These are phyloP conservation scores for Graphium colonna DNA, from an alignment of 2,888 invertebrate species.

Conservation along the genomic window DNA sequence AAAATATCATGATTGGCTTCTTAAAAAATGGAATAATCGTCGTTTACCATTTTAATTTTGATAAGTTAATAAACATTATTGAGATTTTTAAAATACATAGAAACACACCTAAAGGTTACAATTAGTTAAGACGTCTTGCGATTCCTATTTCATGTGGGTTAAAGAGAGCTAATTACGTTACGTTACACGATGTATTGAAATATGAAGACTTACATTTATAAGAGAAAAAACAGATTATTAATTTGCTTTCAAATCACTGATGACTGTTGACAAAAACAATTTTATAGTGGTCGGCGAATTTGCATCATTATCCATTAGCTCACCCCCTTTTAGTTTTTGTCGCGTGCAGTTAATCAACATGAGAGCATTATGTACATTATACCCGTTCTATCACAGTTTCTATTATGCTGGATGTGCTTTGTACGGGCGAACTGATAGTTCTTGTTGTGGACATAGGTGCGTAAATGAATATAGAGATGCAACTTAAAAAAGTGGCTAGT, in stretches of 20 bases:
- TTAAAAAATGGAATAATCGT: no score
- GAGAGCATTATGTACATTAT: neutral
- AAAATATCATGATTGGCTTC: no score
- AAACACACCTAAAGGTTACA: no score
- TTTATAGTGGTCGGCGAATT: neutral
- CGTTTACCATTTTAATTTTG: no score
- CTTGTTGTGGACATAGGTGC: neutral
- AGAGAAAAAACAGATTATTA: neutral
- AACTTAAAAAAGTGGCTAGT: no score
- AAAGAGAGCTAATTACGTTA: neutral
- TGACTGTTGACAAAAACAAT: conserved; percentile 10
- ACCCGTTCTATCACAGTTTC: neutral
- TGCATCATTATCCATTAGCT: conserved; percentile 13
- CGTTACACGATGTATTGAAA: neutral
- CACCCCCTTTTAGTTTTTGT: conserved; percentile 13
- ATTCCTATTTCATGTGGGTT: no score
- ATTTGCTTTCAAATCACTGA: conserved; percentile 1
- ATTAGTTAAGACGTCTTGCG: no score
- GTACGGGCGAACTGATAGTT: no score
- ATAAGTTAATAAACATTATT: no score
- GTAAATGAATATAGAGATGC: no score
- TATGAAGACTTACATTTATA: neutral
- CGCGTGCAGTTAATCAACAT: conserved; percentile 8
- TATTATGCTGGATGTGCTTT: neutral
- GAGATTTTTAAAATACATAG: no score